A percentile compares a stretch with the other conserved stretches of the same genome.
phyloP scores from a whole-genome alignment of 2,888 invertebrate species.

The Urechis unicinctus region DNA sequence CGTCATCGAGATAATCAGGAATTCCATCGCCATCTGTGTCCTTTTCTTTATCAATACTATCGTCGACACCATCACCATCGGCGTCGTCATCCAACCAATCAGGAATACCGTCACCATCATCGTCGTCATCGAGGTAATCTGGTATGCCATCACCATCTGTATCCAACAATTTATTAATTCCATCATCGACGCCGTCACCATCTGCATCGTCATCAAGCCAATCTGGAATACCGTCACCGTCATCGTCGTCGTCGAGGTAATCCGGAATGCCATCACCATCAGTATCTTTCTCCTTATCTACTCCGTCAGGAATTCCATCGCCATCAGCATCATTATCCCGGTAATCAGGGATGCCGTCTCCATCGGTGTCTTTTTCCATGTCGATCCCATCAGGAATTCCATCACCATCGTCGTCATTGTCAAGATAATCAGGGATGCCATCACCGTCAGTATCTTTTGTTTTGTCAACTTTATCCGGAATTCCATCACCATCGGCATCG shows the following conservation, averaged over 20 bases:
- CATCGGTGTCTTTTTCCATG: slow-evolving; percentile 30
- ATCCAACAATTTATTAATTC: slow-evolving; percentile 1
- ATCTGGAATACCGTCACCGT: no score
- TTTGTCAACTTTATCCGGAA: slow-evolving; percentile 16
- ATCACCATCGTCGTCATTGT: slow-evolving; percentile 19
- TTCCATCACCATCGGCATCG: slow-evolving; percentile 3
- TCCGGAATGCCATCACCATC: slow-evolving; percentile 27
- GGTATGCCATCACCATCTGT: no score
- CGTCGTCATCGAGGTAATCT: no score
- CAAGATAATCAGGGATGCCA: slow-evolving; percentile 19
- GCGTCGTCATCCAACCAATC: slow-evolving; percentile 11
- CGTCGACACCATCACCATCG: slow-evolving; percentile 15
- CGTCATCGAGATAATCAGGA: slow-evolving; percentile 16
- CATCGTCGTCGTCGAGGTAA: slow-evolving; percentile 16
- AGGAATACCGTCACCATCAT: slow-evolving; percentile 4
- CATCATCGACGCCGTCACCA: no score
- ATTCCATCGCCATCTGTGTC: slow-evolving; percentile 31
- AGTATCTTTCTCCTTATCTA: slow-evolving; percentile 27
- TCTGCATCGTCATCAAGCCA: slow-evolving; percentile 18
- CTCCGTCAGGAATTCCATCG: slow-evolving; percentile 26
- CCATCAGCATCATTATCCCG: slow-evolving; percentile 17
- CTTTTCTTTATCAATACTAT: slow-evolving; percentile 26
- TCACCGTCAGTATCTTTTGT: slow-evolving; percentile 24
- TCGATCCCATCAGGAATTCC: slow-evolving; percentile 24
- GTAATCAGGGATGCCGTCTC: slow-evolving; percentile 12